Evolutionary conservation across 2,888 invertebrate species (phyloP).

Genomic region (Melanotus villosus): DNA sequence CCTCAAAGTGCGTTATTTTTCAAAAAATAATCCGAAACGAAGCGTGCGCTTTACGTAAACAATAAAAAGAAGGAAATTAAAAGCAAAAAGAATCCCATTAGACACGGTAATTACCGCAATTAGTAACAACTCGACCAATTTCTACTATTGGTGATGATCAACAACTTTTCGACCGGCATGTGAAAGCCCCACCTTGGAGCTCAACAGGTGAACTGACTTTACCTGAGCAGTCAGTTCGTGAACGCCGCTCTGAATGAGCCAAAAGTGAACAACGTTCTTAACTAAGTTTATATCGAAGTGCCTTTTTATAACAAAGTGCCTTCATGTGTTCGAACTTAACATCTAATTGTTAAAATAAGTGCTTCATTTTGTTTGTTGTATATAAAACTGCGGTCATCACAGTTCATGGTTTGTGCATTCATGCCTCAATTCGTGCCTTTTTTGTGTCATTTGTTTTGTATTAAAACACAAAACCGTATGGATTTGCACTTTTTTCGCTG

Average conservation of each 20-base stretch:
- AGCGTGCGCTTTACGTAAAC: no score
- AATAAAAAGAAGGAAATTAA: no score
- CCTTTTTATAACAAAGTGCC: constrained; percentile 12
- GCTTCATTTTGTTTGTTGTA: background rate
- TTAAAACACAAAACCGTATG: background rate
- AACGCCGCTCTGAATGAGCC: constrained; percentile 54
- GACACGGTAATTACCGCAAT: constrained; percentile 1
- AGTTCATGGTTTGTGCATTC: constrained; percentile 27
- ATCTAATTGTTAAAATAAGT: background rate
- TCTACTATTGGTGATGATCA: constrained; percentile 8
- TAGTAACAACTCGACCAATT: no score
- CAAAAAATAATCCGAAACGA: no score
- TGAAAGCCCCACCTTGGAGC: constrained; percentile 59
- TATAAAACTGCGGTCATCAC: constrained; percentile 16
- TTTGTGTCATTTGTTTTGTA: constrained; percentile 26
- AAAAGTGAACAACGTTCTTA: constrained; percentile 19
- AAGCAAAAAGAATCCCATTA: background rate
- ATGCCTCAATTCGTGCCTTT: constrained; percentile 13
- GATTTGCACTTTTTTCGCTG: no score
- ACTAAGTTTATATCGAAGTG: constrained; percentile 5
- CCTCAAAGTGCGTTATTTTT: background rate
- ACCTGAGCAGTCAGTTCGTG: constrained; percentile 60
- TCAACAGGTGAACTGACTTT: constrained; percentile 64
- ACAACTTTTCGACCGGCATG: constrained; percentile 42
- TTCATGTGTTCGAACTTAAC: background rate